These are phyloP conservation scores for Eira barbara DNA, from an alignment of 2,113 vertebrate genomes.

Conservation along the genomic window DNA sequence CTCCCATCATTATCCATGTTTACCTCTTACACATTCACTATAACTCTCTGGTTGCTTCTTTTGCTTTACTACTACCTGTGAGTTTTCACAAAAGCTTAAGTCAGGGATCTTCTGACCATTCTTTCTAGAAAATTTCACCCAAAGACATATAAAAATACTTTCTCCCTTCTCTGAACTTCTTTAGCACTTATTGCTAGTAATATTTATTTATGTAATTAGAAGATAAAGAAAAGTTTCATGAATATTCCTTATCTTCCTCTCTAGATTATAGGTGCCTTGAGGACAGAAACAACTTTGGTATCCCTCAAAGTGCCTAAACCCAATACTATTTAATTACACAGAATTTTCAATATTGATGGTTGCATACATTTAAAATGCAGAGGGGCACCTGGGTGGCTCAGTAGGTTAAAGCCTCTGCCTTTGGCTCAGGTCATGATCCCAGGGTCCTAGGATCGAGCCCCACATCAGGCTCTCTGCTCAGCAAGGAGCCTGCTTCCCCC, in stretches of 20 bases:
- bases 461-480: no score
- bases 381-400: no score
- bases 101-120: not conserved
- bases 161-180: not conserved
- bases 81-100: not conserved
- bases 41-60: not conserved
- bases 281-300: not conserved
- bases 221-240: not conserved
- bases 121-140: constrained; percentile 18
- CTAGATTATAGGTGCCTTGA: not conserved
- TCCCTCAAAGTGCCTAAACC: not conserved
- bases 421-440: no score
- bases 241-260: not conserved
- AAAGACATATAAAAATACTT: not conserved
- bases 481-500: no score
- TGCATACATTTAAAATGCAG: not conserved
- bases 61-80: not conserved
- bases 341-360: not conserved
- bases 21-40: not conserved
- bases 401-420: no score
- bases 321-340: not conserved
- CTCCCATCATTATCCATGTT: not conserved
- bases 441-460: no score
- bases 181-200: not conserved
- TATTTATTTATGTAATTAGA: not conserved